Conservation (phyloP, 2,797 vertebrate species). For the Crocodylus rhombifer region DNA sequence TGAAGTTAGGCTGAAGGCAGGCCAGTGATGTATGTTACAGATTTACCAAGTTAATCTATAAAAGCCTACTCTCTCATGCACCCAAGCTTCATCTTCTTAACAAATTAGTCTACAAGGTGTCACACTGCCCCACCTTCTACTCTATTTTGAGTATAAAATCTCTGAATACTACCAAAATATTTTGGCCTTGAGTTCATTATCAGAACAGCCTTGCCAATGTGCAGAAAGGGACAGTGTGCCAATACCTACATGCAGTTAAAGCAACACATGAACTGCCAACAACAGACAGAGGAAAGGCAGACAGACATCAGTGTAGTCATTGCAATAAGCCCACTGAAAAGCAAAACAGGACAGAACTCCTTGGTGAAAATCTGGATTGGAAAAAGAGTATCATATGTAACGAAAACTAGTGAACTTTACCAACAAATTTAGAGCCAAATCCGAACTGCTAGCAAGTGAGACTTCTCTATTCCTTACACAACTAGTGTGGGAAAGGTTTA, state of each 20-base stretch:
- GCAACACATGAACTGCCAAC: background rate
- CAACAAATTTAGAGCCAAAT: conserved; percentile 47
- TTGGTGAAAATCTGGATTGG: background rate
- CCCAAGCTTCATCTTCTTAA: too few relatives aligned
- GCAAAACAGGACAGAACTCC: background rate
- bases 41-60: too few relatives aligned
- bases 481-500: background rate
- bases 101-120: too few relatives aligned
- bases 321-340: background rate
- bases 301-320: background rate
- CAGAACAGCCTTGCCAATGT: background rate
- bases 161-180: background rate
- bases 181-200: background rate
- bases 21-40: too few relatives aligned
- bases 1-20: too few relatives aligned
- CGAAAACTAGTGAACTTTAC: conserved; percentile 32
- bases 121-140: too few relatives aligned
- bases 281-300: background rate
- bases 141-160: background rate
- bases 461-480: conserved; percentile 71
- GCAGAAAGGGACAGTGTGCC: background rate
- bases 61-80: too few relatives aligned
- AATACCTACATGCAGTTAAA: background rate
- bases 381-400: background rate
- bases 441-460: conserved; percentile 72